These are phyloP conservation scores for Charanyca ferruginea DNA, from an alignment of 2,888 invertebrate genomes.

Conservation along the genomic window DNA sequence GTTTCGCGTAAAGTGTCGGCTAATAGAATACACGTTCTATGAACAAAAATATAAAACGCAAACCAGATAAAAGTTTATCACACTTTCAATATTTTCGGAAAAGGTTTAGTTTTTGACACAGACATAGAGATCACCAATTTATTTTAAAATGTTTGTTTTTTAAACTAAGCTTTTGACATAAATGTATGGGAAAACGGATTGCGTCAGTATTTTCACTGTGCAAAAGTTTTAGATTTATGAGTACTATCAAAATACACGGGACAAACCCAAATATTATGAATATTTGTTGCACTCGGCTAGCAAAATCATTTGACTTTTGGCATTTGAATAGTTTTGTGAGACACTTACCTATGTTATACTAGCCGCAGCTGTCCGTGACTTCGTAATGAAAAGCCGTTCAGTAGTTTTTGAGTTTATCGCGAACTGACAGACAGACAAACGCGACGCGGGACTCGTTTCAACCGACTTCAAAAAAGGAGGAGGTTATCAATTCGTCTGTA, in stretches of 20 bases:
- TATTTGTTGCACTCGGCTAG: conserved; percentile 28
- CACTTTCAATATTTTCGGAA: not conserved
- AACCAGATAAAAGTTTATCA: not conserved
- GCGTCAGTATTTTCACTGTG: conserved; percentile 23
- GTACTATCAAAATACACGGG: conserved; percentile 20
- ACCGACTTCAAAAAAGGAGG: too few relatives aligned
- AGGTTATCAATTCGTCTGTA: too few relatives aligned
- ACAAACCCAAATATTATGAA: conserved; percentile 17
- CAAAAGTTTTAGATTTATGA: conserved; percentile 44
- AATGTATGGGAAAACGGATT: conserved; percentile 32
- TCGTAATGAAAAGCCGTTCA: too few relatives aligned
- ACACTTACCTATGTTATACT: not conserved
- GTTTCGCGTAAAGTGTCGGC: not conserved
- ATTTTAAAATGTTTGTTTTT: conserved; percentile 20
- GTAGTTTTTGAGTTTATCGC: too few relatives aligned
- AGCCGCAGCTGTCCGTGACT: too few relatives aligned
- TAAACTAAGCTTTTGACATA: conserved; percentile 33
- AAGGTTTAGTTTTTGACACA: not conserved
- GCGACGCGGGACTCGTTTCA: too few relatives aligned
- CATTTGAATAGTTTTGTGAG: not conserved
- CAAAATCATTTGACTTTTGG: not conserved
- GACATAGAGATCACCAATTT: conserved; percentile 1
- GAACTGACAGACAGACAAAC: too few relatives aligned
- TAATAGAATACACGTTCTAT: not conserved
- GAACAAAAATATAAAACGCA: not conserved